These are phyloP conservation scores for Trachemys scripta DNA, from an alignment of 2,113 vertebrate genomes.

Conservation along the genomic window DNA sequence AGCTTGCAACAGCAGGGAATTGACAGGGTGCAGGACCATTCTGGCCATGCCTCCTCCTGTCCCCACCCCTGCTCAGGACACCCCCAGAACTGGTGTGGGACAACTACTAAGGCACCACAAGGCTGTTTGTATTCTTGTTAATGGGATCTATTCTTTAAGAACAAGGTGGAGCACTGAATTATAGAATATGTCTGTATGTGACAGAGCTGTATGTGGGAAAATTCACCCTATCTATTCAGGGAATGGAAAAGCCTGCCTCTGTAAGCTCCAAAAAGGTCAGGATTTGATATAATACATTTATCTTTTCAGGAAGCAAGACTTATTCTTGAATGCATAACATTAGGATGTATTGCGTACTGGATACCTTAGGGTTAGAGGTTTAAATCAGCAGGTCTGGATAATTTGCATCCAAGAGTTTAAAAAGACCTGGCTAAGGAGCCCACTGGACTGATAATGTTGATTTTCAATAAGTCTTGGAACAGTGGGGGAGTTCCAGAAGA, in stretches of 20 bases:
- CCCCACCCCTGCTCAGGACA: background rate
- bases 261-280: background rate
- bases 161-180: background rate
- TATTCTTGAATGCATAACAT: background rate
- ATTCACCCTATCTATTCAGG: background rate
- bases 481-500: background rate
- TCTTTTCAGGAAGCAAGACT: background rate
- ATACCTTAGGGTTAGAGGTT: background rate
- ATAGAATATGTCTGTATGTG: background rate
- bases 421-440: background rate
- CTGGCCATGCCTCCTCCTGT: background rate
- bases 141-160: background rate
- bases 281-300: background rate
- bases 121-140: background rate
- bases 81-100: background rate
- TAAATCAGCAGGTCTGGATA: background rate
- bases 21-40: background rate
- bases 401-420: background rate
- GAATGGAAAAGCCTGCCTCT: background rate
- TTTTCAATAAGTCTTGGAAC: background rate
- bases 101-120: background rate
- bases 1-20: background rate
- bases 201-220: background rate
- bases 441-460: background rate
- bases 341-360: background rate